Conservation (phyloP, 2,113 vertebrate species). For the Miniopterus natalensis region DNA sequence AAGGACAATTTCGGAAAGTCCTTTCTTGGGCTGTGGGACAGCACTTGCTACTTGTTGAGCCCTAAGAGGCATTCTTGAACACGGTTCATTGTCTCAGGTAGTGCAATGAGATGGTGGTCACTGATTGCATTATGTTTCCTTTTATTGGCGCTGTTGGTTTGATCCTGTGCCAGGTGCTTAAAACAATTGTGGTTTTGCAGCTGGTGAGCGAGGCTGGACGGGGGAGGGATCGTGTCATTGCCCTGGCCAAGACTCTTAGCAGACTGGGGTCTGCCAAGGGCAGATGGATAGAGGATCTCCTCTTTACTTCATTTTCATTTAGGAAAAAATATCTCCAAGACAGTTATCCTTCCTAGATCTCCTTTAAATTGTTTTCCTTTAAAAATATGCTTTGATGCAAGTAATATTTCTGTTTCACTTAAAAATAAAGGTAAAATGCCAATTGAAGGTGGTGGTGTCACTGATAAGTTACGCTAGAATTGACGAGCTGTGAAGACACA, state of each 20-base stretch:
- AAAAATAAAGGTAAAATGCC: constrained; percentile 35
- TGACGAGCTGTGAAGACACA: neutral
- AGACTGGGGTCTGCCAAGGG: constrained; percentile 46
- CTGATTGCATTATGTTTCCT: constrained; percentile 81
- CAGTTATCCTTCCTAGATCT: constrained; percentile 76
- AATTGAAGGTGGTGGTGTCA: constrained; percentile 25
- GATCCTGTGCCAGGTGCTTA: constrained; percentile 85
- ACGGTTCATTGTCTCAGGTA: constrained; percentile 75
- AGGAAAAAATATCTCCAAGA: constrained; percentile 72
- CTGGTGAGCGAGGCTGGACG: constrained; percentile 60
- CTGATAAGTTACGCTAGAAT: neutral
- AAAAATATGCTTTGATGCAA: neutral
- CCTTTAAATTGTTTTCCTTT: neutral
- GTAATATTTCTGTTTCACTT: constrained; percentile 10
- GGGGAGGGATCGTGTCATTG: constrained; percentile 39
- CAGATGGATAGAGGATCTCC: constrained; percentile 14
- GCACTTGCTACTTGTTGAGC: constrained; percentile 36
- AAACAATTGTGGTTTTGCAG: constrained; percentile 83
- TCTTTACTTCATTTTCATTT: constrained; percentile 65
- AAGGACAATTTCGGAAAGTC: constrained; percentile 46
- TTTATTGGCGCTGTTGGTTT: constrained; percentile 86
- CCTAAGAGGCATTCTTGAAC: constrained; percentile 64
- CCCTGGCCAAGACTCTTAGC: constrained; percentile 70
- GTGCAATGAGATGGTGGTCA: constrained; percentile 74
- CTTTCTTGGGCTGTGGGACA: neutral